Conservation (phyloP, 2,113 vertebrate genomes). For the Silurus asotus region DNA sequence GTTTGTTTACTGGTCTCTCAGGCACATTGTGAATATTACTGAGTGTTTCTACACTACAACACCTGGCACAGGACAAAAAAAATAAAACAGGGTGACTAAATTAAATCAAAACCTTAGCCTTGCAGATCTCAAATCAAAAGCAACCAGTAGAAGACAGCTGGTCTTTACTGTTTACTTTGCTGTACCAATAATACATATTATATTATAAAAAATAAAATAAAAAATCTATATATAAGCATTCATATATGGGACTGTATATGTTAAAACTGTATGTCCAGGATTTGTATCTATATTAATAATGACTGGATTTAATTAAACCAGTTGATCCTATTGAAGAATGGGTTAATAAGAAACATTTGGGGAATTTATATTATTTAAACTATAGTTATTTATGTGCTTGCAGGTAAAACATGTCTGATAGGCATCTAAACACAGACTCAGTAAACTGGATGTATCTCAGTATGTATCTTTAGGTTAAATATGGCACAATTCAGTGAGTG, state of each 20-base stretch:
- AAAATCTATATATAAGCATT: neutral
- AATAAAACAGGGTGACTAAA: constrained; percentile 26
- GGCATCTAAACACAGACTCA: constrained; percentile 30
- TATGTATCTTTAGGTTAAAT: constrained; percentile 18
- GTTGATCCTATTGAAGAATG: neutral
- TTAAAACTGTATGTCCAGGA: neutral
- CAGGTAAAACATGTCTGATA: constrained; percentile 18
- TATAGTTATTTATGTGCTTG: neutral
- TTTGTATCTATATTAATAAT: neutral
- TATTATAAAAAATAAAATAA: too few relatives aligned
- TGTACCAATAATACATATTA: neutral
- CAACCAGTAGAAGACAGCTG: neutral
- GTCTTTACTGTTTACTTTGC: neutral
- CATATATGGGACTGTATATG: neutral
- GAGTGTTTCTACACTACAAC: constrained; percentile 35
- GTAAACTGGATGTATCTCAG: neutral
- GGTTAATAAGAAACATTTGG: neutral
- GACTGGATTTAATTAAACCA: neutral
- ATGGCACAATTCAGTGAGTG: neutral
- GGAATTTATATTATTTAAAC: neutral
- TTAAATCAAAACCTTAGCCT: constrained; percentile 16
- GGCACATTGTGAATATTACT: constrained; percentile 14
- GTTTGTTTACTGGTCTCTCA: constrained; percentile 33
- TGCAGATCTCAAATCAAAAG: neutral
- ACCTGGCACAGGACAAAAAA: constrained; percentile 38